Percentiles rank a stretch among this genome's conserved stretches.
Evolutionary conservation across 2,113 vertebrate genomes (phyloP).

Genomic region (Todiramphus chloris): DNA sequence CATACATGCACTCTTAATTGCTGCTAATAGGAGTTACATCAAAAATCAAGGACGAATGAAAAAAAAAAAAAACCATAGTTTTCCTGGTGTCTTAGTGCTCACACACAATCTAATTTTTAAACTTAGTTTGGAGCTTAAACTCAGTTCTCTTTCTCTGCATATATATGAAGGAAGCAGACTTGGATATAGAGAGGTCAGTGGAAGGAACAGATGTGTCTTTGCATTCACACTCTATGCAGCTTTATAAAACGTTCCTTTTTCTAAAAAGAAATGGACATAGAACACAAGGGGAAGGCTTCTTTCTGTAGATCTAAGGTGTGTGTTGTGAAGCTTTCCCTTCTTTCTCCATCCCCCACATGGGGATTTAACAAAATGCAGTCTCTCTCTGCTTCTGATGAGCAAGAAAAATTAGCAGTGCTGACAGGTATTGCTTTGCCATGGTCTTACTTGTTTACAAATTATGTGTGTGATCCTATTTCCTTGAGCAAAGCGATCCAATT

Average conservation of each 20-base stretch:
- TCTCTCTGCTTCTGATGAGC: not conserved
- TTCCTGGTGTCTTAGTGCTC: not conserved
- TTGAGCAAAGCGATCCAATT: not conserved
- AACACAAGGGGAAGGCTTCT: constrained; percentile 27
- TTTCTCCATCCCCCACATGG: not conserved
- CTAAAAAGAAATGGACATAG: not conserved
- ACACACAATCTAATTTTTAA: not conserved
- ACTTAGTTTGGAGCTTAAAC: not conserved
- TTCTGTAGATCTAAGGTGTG: constrained; percentile 16
- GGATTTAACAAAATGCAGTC: not conserved
- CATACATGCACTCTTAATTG: not conserved
- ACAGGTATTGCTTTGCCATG: not conserved
- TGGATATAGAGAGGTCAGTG: not conserved
- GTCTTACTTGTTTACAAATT: not conserved
- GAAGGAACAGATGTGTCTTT: constrained; percentile 19
- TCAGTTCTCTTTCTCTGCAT: not conserved
- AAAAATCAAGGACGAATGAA: not conserved
- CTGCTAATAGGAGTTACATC: not conserved
- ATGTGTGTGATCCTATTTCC: not conserved
- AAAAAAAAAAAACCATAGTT: not conserved
- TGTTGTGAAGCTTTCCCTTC: not conserved
- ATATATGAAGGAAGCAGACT: not conserved
- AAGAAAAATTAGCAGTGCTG: not conserved
- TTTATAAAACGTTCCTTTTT: constrained; percentile 41
- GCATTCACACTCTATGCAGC: not conserved